A percentile compares a stretch with the other conserved stretches of the same genome.
These are phyloP conservation scores for Nymphalis polychloros DNA, from an alignment of 2,888 invertebrate species.

Conservation along the genomic window DNA sequence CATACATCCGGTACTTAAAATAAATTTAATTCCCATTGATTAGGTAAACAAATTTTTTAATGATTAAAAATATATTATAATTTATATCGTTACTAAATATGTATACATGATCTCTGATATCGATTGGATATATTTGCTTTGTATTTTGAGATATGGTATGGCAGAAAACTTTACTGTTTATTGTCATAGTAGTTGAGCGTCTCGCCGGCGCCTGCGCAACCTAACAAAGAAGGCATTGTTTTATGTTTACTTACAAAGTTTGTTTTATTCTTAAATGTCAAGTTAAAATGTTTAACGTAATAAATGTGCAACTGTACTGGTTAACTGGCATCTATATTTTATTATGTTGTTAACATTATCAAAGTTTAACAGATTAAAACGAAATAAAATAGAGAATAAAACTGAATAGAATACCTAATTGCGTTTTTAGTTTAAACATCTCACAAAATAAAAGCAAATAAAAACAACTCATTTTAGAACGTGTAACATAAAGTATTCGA, in stretches of 20 bases:
- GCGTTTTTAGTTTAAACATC: too few species aligned
- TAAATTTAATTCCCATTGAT: not conserved
- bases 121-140: not conserved
- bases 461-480: too few species aligned
- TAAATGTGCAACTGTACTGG: constrained; percentile 31
- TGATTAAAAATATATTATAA: not conserved
- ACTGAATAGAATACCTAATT: too few species aligned
- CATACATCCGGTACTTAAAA: not conserved
- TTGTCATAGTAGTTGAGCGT: constrained; percentile 45
- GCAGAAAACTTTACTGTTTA: constrained; percentile 40
- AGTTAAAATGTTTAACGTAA: constrained; percentile 33
- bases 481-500: too few species aligned
- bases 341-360: not conserved
- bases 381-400: too few species aligned
- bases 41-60: not conserved
- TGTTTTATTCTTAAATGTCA: constrained; percentile 43
- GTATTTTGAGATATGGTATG: not conserved
- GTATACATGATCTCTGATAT: not conserved
- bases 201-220: constrained; percentile 49
- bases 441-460: too few species aligned
- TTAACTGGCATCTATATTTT: constrained; percentile 4
- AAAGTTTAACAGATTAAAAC: too few species aligned
- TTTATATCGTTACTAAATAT: not conserved
- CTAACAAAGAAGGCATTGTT: constrained; percentile 48
- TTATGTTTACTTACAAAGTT: constrained; percentile 47